phyloP scores from a whole-genome alignment of 1,140 invertebrate species.

The Drosophila bocqueti region DNA sequence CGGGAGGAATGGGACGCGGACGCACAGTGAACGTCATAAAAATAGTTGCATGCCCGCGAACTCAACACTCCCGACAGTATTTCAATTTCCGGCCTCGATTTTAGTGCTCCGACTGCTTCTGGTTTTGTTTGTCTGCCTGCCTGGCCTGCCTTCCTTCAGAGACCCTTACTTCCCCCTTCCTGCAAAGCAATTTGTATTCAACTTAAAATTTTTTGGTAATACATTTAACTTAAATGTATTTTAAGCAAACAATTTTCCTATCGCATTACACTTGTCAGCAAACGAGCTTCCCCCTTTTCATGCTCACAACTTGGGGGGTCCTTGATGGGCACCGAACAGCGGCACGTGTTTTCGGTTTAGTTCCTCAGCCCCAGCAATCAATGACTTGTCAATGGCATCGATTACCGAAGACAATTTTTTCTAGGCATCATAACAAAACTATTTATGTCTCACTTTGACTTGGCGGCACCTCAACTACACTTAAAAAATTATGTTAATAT shows the following conservation, averaged over 20 bases:
- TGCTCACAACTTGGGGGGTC: slow-evolving; percentile 51
- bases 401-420: slow-evolving; percentile 50
- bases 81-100: slow-evolving; percentile 68
- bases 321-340: background rate
- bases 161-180: background rate
- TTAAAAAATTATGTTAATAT: background rate
- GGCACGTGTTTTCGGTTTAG: slow-evolving; percentile 14
- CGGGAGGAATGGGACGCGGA: background rate
- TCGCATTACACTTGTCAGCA: slow-evolving; percentile 50
- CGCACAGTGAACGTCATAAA: slow-evolving; percentile 25
- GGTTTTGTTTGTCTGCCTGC: slow-evolving; percentile 3
- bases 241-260: slow-evolving; percentile 51
- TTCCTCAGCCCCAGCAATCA: slow-evolving; percentile 1
- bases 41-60: slow-evolving; percentile 38
- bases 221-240: slow-evolving; percentile 4
- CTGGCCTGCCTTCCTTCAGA: background rate
- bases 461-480: background rate
- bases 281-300: slow-evolving; percentile 14
- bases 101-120: slow-evolving; percentile 9
- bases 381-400: slow-evolving; percentile 62
- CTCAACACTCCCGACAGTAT: slow-evolving; percentile 19
- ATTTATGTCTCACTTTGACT: slow-evolving; percentile 35
- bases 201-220: slow-evolving; percentile 17
- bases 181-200: slow-evolving; percentile 11
- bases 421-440: slow-evolving; percentile 45